Evolutionary conservation across 2,113 vertebrate species (phyloP), one percentile per base, ranked within the genome.

Genomic region (Melanostigma gelatinosum): DNA sequence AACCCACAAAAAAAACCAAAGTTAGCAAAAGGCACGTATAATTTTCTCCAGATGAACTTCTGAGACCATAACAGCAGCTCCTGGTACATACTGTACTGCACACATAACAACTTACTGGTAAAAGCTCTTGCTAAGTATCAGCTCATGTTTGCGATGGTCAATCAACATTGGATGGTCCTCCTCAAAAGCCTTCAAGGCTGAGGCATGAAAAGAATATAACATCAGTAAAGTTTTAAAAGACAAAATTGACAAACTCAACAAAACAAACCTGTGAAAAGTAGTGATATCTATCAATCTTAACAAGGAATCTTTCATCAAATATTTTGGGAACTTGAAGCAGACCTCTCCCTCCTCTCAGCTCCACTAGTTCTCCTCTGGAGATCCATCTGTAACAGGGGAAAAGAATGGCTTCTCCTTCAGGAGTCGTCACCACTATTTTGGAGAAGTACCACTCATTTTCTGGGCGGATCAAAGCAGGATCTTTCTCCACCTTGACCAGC

Each of bases 331-430:
- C 36, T 64, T 68, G 0, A 50, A 55, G 8, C 80, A 44, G 27
- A 94, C 94, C 94, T 92, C 10, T 87, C 10, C 93, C 94, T 73
- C 92, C 93, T 77, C 92, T 85, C 27, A 94, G 79, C 74, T 89
- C 83, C 70, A 94, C 66, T 10, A 66, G 12, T 16, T 92, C 80
- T 8, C 91, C 83, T 3, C 88, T 85, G 27, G 76, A 82, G 50
- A 95, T 82, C 94, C 95, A 95, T 61, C 86, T 84, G 85, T 94
- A 87, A 73, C 93, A 94, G 63, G 94, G 94, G 77, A 95, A 95
- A 46, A 89, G 72, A 8, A 88, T 7, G 2, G 10, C 61, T 0
- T 91, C 87, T 22, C 82, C 82, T 3, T 93, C 89, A 2, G 91
- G 92, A 15, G 91, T 90, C 1, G 44, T 89, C 74, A 94, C 92